These are phyloP conservation scores for Aphrophora alni DNA, from an alignment of 2,888 invertebrate genomes.

Conservation along the genomic window DNA sequence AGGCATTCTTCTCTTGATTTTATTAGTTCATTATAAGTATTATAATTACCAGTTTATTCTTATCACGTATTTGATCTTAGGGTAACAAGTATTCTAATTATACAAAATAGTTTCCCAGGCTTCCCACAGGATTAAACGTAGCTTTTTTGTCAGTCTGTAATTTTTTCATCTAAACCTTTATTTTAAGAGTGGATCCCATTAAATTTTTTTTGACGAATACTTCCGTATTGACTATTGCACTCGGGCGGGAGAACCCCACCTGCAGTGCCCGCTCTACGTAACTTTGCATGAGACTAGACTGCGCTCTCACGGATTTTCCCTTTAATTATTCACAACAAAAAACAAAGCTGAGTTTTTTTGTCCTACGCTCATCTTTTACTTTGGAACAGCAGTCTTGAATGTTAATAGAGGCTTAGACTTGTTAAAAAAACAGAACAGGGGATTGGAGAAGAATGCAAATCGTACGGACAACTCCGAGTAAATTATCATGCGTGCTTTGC, in stretches of 20 bases:
- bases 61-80: too few species aligned
- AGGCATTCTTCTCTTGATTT: too few species aligned
- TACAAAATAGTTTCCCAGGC: not conserved
- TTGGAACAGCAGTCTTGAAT: not conserved
- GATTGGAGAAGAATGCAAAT: not conserved
- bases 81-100: too few species aligned
- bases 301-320: not conserved
- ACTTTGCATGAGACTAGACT: not conserved
- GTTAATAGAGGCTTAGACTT: not conserved
- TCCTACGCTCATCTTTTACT: not conserved
- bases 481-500: not conserved
- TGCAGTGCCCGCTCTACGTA: not conserved
- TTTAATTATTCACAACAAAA: not conserved
- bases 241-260: not conserved
- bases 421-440: not conserved
- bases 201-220: not conserved
- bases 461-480: not conserved
- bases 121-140: not conserved
- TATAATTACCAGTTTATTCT: too few species aligned
- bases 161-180: not conserved
- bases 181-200: not conserved
- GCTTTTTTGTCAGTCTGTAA: not conserved
- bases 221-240: not conserved
- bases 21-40: too few species aligned
- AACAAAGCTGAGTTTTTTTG: not conserved